Evolutionary conservation across 2,888 invertebrate species (phyloP).

Genomic region (Dryomyza anilis): DNA sequence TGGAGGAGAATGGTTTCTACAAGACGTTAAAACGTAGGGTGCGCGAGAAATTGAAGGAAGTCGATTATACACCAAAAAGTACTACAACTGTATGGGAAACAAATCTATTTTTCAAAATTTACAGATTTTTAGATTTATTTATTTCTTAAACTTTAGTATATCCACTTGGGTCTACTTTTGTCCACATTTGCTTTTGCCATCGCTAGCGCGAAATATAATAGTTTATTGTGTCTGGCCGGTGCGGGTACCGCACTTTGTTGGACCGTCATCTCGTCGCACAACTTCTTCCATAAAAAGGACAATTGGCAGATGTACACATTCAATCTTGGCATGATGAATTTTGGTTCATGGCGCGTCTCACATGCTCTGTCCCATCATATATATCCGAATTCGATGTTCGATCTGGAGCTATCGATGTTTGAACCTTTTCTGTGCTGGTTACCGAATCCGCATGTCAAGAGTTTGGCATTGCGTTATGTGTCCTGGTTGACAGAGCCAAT

Average conservation of each 20-base stretch:
- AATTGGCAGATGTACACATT: constrained; percentile 82
- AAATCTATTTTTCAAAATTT: too few relatives aligned
- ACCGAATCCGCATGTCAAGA: constrained; percentile 65
- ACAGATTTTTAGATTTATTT: background rate
- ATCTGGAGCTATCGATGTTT: constrained; percentile 71
- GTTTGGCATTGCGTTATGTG: constrained; percentile 62
- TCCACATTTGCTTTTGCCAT: constrained; percentile 56
- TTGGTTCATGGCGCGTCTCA: constrained; percentile 74
- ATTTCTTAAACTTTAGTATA: constrained; percentile 43
- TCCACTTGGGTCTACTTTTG: constrained; percentile 58
- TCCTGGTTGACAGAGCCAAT: constrained; percentile 64
- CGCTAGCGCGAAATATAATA: constrained; percentile 54
- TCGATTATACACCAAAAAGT: constrained; percentile 59
- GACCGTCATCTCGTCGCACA: constrained; percentile 71
- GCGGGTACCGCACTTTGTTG: constrained; percentile 67
- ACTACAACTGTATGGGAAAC: constrained; percentile 51
- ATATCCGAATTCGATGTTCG: constrained; percentile 77
- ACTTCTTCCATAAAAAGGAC: constrained; percentile 76
- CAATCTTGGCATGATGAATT: constrained; percentile 69
- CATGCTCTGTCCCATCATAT: constrained; percentile 81
- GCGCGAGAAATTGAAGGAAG: constrained; percentile 64
- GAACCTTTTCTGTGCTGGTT: constrained; percentile 73
- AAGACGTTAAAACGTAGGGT: constrained; percentile 70
- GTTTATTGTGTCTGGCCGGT: constrained; percentile 51
- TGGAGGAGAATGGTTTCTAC: constrained; percentile 77